Evolutionary conservation across 2,888 invertebrate genomes (phyloP).

Genomic region (Drosophila sordidula): DNA sequence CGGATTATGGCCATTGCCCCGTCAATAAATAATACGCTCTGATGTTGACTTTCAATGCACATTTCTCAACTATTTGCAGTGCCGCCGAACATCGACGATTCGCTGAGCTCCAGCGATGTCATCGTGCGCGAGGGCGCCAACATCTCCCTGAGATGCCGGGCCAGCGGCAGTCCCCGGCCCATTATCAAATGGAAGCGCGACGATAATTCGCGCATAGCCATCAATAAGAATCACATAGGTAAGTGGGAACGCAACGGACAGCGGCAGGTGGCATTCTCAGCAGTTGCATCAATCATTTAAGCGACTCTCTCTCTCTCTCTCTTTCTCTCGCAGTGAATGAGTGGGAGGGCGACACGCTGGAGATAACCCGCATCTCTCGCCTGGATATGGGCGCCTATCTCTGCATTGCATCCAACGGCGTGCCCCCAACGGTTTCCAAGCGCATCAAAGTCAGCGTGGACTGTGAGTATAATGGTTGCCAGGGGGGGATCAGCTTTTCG

Average conservation of each 20-base stretch:
- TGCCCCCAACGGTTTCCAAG: conserved; percentile 96
- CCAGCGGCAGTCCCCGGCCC: conserved; percentile 94
- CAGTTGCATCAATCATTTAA: conserved; percentile 75
- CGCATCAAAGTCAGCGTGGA: conserved; percentile 97
- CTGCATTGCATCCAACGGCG: conserved; percentile 95
- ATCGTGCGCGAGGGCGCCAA: conserved; percentile 95
- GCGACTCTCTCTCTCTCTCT: conserved; percentile 7
- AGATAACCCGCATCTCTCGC: conserved; percentile 93
- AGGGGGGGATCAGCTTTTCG: conserved; percentile 3
- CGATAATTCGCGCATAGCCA: conserved; percentile 93
- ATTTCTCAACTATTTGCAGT: conserved; percentile 86
- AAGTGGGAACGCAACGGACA: conserved; percentile 70
- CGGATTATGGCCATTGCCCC: conserved; percentile 38
- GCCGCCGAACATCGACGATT: conserved; percentile 96
- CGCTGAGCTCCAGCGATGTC: conserved; percentile 93
- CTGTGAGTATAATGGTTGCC: conserved; percentile 89
- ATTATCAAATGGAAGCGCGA: conserved; percentile 96
- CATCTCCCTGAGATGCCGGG: conserved; percentile 94
- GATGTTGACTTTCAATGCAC: neutral
- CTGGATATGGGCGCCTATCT: conserved; percentile 96
- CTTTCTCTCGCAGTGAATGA: conserved; percentile 88
- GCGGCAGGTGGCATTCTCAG: conserved; percentile 9
- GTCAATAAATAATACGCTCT: conserved; percentile 10
- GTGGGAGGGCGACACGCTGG: conserved; percentile 94
- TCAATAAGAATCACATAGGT: conserved; percentile 94